A percentile compares a stretch with the other conserved stretches of the same genome.
These are phyloP conservation scores for Sphinx pinastri DNA, from an alignment of 2,888 invertebrate species.

Conservation along the genomic window DNA sequence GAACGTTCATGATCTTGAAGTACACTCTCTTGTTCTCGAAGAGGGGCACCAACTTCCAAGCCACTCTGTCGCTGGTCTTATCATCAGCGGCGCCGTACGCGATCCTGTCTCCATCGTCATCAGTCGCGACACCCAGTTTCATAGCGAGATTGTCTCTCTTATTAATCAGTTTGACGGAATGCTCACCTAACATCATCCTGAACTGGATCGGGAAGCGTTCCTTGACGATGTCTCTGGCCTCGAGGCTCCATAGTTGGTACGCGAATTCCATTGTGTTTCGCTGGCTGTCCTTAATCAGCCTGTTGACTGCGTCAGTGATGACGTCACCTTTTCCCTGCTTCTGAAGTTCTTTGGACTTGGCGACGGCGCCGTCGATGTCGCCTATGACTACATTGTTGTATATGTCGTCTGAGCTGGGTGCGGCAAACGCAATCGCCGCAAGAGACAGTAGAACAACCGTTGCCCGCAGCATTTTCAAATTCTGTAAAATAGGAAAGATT, in stretches of 20 bases:
- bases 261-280: conserved; percentile 29
- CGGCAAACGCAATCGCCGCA: background rate
- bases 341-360: background rate
- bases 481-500: background rate
- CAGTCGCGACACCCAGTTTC: conserved; percentile 24
- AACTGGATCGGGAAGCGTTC: conserved; percentile 30
- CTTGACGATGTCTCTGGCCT: conserved; percentile 25
- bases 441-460: background rate
- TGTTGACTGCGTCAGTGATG: conserved; percentile 5
- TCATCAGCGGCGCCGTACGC: conserved; percentile 31
- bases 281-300: conserved; percentile 24
- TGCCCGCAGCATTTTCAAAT: background rate
- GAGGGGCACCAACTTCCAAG: conserved; percentile 31
- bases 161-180: conserved; percentile 27
- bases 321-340: background rate
- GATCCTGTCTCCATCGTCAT: conserved; percentile 27
- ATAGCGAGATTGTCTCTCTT: conserved; percentile 29
- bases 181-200: conserved; percentile 27
- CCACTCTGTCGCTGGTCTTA: conserved; percentile 29
- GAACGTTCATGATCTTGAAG: conserved; percentile 31
- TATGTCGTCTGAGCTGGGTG: background rate
- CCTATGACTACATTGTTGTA: background rate
- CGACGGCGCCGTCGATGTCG: background rate
- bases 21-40: conserved; percentile 34
- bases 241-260: conserved; percentile 31